Conservation (phyloP, 92 coral and sea anemone species). For the Epizoanthus stellaris region DNA sequence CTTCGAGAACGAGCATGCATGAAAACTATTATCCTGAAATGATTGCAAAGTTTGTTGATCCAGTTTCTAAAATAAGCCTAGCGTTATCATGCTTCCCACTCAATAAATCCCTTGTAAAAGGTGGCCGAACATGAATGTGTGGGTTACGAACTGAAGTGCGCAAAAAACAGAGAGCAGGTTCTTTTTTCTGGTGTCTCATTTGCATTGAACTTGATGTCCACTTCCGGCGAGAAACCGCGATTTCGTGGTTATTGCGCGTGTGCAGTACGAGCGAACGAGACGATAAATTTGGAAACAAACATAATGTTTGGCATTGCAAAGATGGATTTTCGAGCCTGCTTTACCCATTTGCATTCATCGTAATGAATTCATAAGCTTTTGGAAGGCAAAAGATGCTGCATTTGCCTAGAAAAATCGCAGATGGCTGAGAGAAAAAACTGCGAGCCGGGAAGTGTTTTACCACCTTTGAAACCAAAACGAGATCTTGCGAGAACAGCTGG, state of each 20-base stretch:
- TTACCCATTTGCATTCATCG: conserved; percentile 29
- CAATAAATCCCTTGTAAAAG: conserved; percentile 14
- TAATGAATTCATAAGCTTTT: conserved; percentile 30
- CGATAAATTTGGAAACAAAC: conserved; percentile 49
- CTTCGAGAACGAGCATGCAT: no score
- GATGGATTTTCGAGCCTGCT: conserved; percentile 29
- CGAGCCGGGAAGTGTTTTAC: not conserved
- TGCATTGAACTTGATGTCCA: conserved; percentile 33
- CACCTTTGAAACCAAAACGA: conserved; percentile 5
- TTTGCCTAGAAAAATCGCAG: conserved; percentile 17
- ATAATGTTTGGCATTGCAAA: conserved; percentile 20
- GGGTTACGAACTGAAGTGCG: conserved; percentile 3
- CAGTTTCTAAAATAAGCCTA: no score
- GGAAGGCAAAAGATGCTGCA: conserved; percentile 33
- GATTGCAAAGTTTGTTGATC: no score
- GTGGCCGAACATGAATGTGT: conserved; percentile 13
- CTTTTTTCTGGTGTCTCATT: conserved; percentile 26
- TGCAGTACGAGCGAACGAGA: conserved; percentile 11
- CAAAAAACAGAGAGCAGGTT: not conserved
- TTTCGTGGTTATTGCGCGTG: conserved; percentile 24
- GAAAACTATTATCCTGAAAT: no score
- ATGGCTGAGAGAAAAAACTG: conserved; percentile 27
- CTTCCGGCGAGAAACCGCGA: conserved; percentile 49
- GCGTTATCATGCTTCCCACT: not conserved
- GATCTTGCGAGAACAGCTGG: conserved; percentile 42